Evolutionary conservation across 2,888 invertebrate species (phyloP).

Genomic region (Epinotia brunnichana): DNA sequence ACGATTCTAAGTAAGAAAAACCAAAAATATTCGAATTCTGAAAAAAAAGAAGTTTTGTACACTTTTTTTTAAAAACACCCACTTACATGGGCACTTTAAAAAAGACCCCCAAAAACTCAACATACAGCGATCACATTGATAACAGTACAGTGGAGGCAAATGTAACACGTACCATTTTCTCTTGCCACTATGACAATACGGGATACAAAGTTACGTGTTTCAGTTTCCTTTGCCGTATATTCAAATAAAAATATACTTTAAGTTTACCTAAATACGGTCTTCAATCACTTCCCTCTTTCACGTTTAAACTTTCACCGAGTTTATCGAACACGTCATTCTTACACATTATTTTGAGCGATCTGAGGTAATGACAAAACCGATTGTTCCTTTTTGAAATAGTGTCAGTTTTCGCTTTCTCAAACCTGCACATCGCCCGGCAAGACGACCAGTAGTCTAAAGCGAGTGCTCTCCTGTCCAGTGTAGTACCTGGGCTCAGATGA

Average conservation of each 20-base stretch:
- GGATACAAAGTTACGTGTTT: too few relatives aligned
- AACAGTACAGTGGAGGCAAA: not conserved
- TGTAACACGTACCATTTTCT: too few relatives aligned
- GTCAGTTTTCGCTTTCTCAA: constrained; percentile 85
- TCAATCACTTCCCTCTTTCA: constrained; percentile 23
- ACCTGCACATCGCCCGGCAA: constrained; percentile 87
- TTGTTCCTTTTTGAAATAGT: constrained; percentile 86
- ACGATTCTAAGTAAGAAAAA: too few relatives aligned
- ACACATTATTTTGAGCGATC: constrained; percentile 80
- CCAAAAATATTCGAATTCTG: too few relatives aligned
- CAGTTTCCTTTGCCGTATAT: not conserved
- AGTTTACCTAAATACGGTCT: not conserved
- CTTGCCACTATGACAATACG: too few relatives aligned
- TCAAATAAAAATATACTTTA: not conserved
- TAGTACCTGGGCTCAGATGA: constrained; percentile 74
- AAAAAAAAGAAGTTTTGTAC: too few relatives aligned
- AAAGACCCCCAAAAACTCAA: not conserved
- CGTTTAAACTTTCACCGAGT: constrained; percentile 71
- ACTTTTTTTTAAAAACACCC: too few relatives aligned
- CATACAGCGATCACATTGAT: not conserved
- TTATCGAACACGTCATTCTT: constrained; percentile 79
- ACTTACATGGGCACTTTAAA: not conserved
- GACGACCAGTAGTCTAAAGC: constrained; percentile 88
- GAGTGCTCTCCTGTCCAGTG: constrained; percentile 82
- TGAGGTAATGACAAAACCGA: constrained; percentile 91